A percentile compares a stretch with the other conserved stretches of the same genome.
Conservation (phyloP, 1,140 invertebrate genomes). For the Zophobas atratus region DNA sequence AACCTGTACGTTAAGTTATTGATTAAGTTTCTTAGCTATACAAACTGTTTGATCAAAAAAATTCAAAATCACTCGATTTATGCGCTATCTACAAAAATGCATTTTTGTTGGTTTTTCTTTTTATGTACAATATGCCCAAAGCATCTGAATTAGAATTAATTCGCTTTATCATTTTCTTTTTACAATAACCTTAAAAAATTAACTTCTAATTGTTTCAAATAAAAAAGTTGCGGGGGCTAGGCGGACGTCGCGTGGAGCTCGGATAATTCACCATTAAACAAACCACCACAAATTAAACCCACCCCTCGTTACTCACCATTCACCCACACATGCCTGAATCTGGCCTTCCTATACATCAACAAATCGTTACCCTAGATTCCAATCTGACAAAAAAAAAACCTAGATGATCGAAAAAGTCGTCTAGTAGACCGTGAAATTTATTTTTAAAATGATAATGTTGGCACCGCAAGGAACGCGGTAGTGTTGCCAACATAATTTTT, state of each 20-base stretch:
- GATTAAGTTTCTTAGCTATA: conserved; percentile 32
- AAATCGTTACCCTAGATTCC: too few species aligned
- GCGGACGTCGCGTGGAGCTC: neutral
- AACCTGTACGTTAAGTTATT: conserved; percentile 39
- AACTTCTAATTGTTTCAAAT: conserved; percentile 25
- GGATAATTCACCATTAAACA: neutral
- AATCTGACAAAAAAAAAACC: too few species aligned
- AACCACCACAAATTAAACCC: too few species aligned
- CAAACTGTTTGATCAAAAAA: conserved; percentile 30
- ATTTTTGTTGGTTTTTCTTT: conserved; percentile 37
- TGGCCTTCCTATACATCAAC: too few species aligned
- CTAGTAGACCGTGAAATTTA: too few species aligned
- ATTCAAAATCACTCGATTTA: conserved; percentile 22
- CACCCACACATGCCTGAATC: too few species aligned
- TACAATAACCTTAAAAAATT: conserved; percentile 38
- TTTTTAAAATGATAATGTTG: too few species aligned
- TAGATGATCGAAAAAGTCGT: too few species aligned
- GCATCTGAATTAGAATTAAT: conserved; percentile 56
- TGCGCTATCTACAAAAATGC: conserved; percentile 30
- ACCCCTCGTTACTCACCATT: too few species aligned
- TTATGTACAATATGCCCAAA: conserved; percentile 48
- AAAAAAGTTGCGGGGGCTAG: neutral
- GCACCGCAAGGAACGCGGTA: too few species aligned
- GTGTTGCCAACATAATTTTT: too few species aligned
- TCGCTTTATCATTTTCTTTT: conserved; percentile 52